A percentile compares a stretch with the other conserved stretches of the same genome.
These are phyloP conservation scores for Coilia nasus DNA, from an alignment of 2,797 vertebrate genomes.

Conservation along the genomic window DNA sequence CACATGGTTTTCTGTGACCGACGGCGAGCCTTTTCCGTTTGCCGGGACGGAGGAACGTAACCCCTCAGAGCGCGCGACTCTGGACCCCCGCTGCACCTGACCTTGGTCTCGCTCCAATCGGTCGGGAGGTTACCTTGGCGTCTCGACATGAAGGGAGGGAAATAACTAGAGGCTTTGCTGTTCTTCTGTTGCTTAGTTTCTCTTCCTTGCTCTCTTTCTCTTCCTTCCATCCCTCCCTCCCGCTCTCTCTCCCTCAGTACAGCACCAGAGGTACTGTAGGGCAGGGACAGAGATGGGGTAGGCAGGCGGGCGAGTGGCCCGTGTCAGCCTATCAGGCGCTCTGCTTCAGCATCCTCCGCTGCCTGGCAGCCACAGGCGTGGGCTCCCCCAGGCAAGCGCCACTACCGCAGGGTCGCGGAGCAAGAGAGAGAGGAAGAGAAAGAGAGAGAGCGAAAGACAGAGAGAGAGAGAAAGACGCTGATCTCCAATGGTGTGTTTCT, in stretches of 20 bases:
- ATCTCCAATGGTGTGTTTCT: background rate
- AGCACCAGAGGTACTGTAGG: background rate
- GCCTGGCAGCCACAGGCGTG: background rate
- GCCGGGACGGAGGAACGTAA: background rate
- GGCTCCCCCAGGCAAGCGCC: background rate
- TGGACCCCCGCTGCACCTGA: background rate
- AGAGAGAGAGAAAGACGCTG: background rate
- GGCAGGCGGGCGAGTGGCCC: background rate
- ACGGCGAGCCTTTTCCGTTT: background rate
- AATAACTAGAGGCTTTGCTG: background rate
- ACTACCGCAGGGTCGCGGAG: background rate
- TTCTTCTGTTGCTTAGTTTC: conserved; percentile 11
- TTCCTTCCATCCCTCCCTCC: conserved; percentile 29
- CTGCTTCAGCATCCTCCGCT: background rate
- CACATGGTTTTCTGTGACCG: conserved; percentile 42
- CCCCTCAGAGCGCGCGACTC: background rate
- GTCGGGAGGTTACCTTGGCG: background rate
- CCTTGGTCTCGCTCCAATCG: background rate
- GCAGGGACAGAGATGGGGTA: background rate
- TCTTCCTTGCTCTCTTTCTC: conserved; percentile 41
- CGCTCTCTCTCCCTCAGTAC: background rate
- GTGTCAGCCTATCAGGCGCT: background rate
- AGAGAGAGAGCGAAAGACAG: too few species aligned
- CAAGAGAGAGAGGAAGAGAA: background rate
- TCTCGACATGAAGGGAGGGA: background rate